These are phyloP conservation scores for Strigamia transsilvanica DNA, from an alignment of 2,888 invertebrate species.

Conservation along the genomic window DNA sequence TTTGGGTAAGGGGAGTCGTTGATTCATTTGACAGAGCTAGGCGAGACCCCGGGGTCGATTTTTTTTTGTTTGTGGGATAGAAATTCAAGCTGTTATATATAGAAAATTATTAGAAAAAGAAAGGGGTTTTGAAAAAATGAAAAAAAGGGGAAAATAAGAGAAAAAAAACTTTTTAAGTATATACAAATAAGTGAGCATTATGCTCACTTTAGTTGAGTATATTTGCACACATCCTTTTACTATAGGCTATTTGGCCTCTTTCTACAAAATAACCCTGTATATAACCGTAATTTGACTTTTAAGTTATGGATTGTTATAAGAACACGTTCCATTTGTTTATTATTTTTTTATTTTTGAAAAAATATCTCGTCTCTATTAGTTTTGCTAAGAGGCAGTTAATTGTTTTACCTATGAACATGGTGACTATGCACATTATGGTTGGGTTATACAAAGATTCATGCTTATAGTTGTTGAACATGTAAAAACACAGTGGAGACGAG, in stretches of 20 bases:
- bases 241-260: slow-evolving; percentile 31
- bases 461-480: not conserved
- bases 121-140: not conserved
- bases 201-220: slow-evolving; percentile 2
- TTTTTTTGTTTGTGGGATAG: slow-evolving; percentile 32
- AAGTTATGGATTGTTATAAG: slow-evolving; percentile 30
- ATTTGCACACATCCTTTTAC: slow-evolving; percentile 43
- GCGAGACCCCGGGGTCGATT: slow-evolving; percentile 43
- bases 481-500: slow-evolving; percentile 1
- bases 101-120: slow-evolving; percentile 13
- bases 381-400: slow-evolving; percentile 16
- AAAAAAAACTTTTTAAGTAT: slow-evolving; percentile 6
- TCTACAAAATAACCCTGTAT: slow-evolving; percentile 44
- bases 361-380: slow-evolving; percentile 37
- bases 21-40: slow-evolving; percentile 48
- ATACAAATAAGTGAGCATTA: not conserved
- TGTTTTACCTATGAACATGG: slow-evolving; percentile 21
- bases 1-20: slow-evolving; percentile 40
- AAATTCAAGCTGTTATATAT: slow-evolving; percentile 6
- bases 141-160: not conserved
- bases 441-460: not conserved
- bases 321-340: slow-evolving; percentile 7
- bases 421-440: not conserved
- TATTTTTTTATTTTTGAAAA: slow-evolving; percentile 19
- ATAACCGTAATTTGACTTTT: slow-evolving; percentile 48